phyloP scores from a whole-genome alignment of 1,140 invertebrate species.

The Drosophila sp. region DNA sequence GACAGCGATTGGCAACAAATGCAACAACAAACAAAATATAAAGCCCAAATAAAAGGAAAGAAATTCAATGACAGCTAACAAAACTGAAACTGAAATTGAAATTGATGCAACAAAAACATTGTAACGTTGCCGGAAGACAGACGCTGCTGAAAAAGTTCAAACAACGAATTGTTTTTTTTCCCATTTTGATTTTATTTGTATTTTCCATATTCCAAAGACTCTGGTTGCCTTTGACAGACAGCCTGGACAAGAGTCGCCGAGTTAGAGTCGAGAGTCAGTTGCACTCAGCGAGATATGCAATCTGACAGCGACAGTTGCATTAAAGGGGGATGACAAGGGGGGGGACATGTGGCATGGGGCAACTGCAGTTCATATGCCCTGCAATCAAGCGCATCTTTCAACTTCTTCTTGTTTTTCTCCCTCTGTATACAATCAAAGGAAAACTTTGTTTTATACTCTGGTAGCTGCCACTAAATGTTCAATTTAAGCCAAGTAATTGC shows the following conservation, averaged over 20 bases:
- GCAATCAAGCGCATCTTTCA: conserved; percentile 38
- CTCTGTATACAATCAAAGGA: background rate
- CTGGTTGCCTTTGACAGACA: conserved; percentile 63
- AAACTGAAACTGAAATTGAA: conserved; percentile 57
- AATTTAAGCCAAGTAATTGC: conserved; percentile 50
- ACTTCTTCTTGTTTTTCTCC: conserved; percentile 1
- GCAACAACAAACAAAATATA: background rate
- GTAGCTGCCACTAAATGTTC: conserved; percentile 32
- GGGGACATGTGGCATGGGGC: background rate
- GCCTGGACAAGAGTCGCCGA: conserved; percentile 23
- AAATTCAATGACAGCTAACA: conserved; percentile 44
- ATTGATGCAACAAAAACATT: conserved; percentile 74
- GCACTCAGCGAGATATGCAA: conserved; percentile 60
- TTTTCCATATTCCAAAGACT: conserved; percentile 61
- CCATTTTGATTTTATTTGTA: too few relatives aligned
- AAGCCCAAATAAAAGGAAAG: conserved; percentile 44
- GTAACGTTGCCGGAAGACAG: conserved; percentile 77
- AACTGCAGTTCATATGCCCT: conserved; percentile 19
- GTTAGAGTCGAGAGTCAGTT: conserved; percentile 1
- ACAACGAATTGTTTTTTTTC: conserved; percentile 66
- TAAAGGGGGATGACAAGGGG: background rate
- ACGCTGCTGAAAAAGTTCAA: conserved; percentile 51
- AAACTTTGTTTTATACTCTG: background rate
- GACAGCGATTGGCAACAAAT: conserved; percentile 6
- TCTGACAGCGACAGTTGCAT: conserved; percentile 55